These are phyloP conservation scores for Dromius quadrimaculatus DNA, from an alignment of 2,888 invertebrate species.

Conservation along the genomic window DNA sequence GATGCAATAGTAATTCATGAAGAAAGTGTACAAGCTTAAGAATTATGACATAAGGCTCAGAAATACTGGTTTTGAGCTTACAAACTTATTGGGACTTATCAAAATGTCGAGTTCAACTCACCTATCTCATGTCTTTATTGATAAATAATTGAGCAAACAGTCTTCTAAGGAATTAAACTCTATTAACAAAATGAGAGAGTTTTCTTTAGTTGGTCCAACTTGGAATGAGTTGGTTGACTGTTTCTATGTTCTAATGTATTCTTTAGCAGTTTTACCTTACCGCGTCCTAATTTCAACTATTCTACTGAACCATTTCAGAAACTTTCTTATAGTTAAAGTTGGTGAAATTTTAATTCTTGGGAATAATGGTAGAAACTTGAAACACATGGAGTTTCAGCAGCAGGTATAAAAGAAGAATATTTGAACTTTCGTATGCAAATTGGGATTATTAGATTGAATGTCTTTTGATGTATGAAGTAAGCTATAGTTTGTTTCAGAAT, in stretches of 20 bases:
- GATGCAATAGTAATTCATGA: too few species aligned
- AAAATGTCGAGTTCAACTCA: too few species aligned
- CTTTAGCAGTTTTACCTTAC: slow-evolving; percentile 5
- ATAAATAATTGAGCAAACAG: slow-evolving; percentile 1
- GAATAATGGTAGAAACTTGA: too few species aligned
- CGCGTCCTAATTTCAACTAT: neutral
- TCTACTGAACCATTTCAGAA: neutral
- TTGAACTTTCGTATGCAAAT: neutral
- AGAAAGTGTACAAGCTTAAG: too few species aligned
- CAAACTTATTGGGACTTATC: too few species aligned
- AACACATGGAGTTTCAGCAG: too few species aligned
- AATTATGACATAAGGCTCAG: too few species aligned
- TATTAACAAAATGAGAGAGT: slow-evolving; percentile 17
- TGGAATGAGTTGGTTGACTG: neutral
- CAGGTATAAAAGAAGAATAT: neutral
- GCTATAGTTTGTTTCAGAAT: too few species aligned
- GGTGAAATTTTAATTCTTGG: too few species aligned
- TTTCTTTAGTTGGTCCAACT: neutral
- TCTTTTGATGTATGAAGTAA: too few species aligned
- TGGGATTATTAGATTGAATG: neutral
- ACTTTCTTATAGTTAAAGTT: neutral
- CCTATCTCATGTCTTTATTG: neutral
- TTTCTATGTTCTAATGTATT: slow-evolving; percentile 17
- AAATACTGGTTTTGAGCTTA: too few species aligned
- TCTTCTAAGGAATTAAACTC: slow-evolving; percentile 11